phyloP scores from a whole-genome alignment of 2,888 invertebrate species.

The Coleophora deauratella region DNA sequence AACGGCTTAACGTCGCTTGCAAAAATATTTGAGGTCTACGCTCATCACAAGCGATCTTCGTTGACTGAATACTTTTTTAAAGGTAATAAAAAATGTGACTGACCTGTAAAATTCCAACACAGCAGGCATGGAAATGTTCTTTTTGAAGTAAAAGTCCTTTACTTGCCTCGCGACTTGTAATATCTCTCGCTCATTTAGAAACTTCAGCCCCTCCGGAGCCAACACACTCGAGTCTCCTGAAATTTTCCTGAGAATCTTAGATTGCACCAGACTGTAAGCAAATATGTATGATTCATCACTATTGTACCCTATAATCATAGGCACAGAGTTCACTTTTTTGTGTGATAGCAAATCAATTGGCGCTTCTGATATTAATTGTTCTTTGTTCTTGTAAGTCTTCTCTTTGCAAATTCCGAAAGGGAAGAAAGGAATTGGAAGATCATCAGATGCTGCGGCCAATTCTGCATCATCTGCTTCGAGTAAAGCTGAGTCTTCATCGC shows the following conservation, averaged over 20 bases:
- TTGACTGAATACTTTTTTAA: too few species aligned
- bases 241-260: conserved; percentile 26
- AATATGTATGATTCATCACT: conserved; percentile 58
- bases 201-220: conserved; percentile 47
- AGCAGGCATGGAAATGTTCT: conserved; percentile 32
- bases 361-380: conserved; percentile 37
- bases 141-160: conserved; percentile 44
- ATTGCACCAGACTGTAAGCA: conserved; percentile 32
- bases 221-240: conserved; percentile 27
- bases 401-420: conserved; percentile 56
- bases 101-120: conserved; percentile 52
- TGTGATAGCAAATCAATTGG: conserved; percentile 37
- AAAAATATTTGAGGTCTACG: too few species aligned
- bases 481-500: conserved; percentile 17
- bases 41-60: too few species aligned
- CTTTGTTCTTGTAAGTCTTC: conserved; percentile 40
- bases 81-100: neutral
- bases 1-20: too few species aligned
- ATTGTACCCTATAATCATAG: conserved; percentile 54
- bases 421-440: conserved; percentile 41
- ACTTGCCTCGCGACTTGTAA: conserved; percentile 33
- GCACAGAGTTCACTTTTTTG: conserved; percentile 31
- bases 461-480: conserved; percentile 16
- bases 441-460: conserved; percentile 30
- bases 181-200: conserved; percentile 36